These are phyloP conservation scores for roundworm (Caenorhabditis elegans) DNA, from an alignment of 1,140 invertebrate genomes.

Conservation along the genomic window DNA sequence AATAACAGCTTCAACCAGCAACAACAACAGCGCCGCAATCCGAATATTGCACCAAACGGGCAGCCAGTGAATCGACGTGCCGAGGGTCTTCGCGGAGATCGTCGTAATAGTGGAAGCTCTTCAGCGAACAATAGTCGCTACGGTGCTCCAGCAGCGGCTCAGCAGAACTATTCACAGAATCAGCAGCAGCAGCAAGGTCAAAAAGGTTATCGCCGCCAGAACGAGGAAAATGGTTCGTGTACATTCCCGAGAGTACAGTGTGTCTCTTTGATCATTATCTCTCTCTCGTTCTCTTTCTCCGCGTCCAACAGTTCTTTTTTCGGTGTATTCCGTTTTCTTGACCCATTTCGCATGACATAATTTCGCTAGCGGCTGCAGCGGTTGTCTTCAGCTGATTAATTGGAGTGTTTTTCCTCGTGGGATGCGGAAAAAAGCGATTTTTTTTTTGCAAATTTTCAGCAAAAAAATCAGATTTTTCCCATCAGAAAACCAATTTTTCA, in stretches of 20 bases:
- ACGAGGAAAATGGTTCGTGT: no score
- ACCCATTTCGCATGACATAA: slow-evolving; percentile 31
- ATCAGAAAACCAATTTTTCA: no score
- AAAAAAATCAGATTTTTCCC: no score
- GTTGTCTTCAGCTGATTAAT: no score
- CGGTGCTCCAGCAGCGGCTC: background rate
- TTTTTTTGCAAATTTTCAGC: no score
- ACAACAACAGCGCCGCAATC: background rate
- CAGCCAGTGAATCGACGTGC: slow-evolving; percentile 19
- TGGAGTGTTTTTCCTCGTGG: no score
- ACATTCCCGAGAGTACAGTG: slow-evolving; percentile 1
- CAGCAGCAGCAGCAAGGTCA: background rate
- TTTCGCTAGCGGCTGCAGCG: no score
- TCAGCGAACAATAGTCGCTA: background rate
- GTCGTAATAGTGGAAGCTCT: background rate
- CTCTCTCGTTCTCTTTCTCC: background rate
- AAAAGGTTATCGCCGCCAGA: background rate
- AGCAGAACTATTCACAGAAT: background rate
- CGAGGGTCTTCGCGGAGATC: slow-evolving; percentile 9
- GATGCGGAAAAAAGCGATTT: no score
- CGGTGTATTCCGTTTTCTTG: slow-evolving; percentile 17
- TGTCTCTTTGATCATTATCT: background rate
- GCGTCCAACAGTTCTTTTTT: background rate
- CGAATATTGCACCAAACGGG: background rate
- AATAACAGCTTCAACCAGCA: no score